Evolutionary conservation across 2,113 vertebrate species (phyloP), one percentile per base, ranked within the genome.

Genomic region (Kryptolebias marmoratus): DNA sequence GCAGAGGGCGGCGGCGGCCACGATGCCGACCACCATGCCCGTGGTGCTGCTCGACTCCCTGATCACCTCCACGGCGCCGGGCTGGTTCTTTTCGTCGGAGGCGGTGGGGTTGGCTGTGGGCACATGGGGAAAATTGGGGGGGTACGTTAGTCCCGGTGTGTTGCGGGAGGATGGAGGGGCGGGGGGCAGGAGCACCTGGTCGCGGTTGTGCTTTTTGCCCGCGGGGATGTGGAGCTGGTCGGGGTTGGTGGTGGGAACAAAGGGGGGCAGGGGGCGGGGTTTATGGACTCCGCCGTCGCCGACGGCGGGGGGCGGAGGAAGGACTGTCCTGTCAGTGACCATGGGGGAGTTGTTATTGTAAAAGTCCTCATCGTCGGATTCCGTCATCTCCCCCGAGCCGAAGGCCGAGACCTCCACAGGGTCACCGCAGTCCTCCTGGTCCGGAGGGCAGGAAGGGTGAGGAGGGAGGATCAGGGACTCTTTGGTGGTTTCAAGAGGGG

Each of bases 21-120:
- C 96, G 65, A 98, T 98, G 73, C 96, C 96, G 71, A 98, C 96
- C 91, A 98, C 96, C 96, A 98, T 98, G 66, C 96, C 96, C 0
- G 96, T 97, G 90, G 96, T 98, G 93, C 96, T 97, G 90, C 96
- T 96, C 85, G 96, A 96, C 91, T 98, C 96, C 57, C 96, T 93
- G 89, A 97, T 95, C 89, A 97, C 96, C 91, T 96, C 96, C 92
- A 96, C 96, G 11, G 95, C 96, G 28, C 96, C 96, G 0, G 95
- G 96, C 56, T 93, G 94, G 80, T 90, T 94, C 83, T 95, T 95
- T 89, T 96, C 95, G 50, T 96, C 95, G 0, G 95, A 93, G 85
- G 93, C 93, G 64, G 96, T 95, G 87, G 96, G 95, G 89, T 91
- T 94, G 93, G 95, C 96, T 97, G 96, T 97, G 94, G 96, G 95